phyloP scores from a whole-genome alignment of 2,797 vertebrate species.

The Catamblyrhynchus diadema region DNA sequence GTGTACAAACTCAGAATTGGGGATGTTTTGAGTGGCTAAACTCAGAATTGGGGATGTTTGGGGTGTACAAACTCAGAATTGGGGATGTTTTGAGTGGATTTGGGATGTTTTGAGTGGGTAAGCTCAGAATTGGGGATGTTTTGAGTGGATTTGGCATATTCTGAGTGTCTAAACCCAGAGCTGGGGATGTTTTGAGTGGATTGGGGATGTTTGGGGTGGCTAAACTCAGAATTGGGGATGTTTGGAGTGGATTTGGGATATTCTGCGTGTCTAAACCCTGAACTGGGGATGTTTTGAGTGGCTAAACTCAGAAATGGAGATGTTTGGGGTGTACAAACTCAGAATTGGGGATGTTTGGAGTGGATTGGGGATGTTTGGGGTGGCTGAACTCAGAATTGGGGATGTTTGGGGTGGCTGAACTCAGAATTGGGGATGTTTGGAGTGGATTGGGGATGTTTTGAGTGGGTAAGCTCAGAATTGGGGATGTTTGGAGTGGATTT shows the following conservation, averaged over 20 bases:
- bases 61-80: no score
- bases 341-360: not conserved
- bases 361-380: no score
- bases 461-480: rapidly evolving
- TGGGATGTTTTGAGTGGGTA: no score
- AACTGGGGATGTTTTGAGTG: no score
- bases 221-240: no score
- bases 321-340: not conserved
- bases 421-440: rapidly evolving
- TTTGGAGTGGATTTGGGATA: no score
- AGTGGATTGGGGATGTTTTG: not conserved
- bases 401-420: not conserved
- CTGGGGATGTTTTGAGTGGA: no score
- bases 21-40: not conserved
- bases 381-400: rapidly evolving
- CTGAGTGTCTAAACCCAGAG: no score
- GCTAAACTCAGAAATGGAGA: rapidly evolving
- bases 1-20: no score
- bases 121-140: rapidly evolving
- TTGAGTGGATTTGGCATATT: no score
- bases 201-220: no score
- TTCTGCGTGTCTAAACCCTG: not conserved
- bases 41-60: no score
- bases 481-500: not conserved
- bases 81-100: not conserved